Evolutionary conservation across 1,140 invertebrate genomes (phyloP).

Genomic region (Teleogryllus occipitalis): DNA sequence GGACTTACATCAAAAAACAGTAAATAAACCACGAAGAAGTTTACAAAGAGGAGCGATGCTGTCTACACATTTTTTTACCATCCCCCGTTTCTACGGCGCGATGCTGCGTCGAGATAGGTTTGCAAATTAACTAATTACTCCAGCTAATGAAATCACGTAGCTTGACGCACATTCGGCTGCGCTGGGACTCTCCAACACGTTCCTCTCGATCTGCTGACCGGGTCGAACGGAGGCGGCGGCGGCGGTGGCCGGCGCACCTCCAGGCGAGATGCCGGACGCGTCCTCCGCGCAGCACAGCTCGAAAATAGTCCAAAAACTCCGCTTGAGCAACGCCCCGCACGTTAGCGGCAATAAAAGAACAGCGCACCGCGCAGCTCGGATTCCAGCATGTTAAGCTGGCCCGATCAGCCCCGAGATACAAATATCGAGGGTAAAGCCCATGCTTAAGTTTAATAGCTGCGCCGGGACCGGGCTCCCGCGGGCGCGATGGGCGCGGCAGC

Average conservation of each 20-base stretch:
- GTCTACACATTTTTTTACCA: not conserved
- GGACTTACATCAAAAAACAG: not conserved
- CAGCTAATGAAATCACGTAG: not conserved
- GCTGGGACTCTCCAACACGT: too few species aligned
- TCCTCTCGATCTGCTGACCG: too few species aligned
- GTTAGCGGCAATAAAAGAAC: not conserved
- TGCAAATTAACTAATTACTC: not conserved
- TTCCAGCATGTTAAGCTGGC: not conserved
- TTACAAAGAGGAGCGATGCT: not conserved
- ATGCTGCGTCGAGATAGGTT: not conserved
- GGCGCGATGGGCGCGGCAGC: not conserved
- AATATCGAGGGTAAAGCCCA: slow-evolving; percentile 3
- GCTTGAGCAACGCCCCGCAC: not conserved
- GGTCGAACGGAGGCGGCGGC: too few species aligned
- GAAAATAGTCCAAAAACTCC: not conserved
- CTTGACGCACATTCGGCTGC: not conserved
- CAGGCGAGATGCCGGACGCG: too few species aligned
- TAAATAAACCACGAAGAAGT: not conserved
- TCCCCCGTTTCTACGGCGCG: not conserved
- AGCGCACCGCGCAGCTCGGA: not conserved
- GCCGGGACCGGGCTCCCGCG: not conserved
- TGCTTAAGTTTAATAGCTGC: not conserved
- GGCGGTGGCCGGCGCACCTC: too few species aligned
- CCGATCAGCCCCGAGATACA: not conserved
- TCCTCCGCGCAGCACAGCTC: not conserved